Percentiles rank a stretch among this genome's conserved stretches.
Evolutionary conservation across 1,140 invertebrate genomes (phyloP).

Genomic region (Drosophila novamexicana): DNA sequence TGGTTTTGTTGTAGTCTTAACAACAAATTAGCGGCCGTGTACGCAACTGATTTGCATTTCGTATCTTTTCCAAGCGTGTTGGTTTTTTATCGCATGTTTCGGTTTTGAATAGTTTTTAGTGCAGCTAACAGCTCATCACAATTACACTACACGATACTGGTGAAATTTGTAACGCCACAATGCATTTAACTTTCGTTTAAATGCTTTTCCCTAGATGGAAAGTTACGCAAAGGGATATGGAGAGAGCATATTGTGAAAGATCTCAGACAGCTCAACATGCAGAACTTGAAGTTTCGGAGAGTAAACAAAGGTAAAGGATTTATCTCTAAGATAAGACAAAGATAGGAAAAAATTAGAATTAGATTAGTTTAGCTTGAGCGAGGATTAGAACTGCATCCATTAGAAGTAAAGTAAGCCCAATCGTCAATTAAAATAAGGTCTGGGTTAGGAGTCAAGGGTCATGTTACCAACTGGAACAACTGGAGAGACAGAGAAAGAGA

Average conservation of each 20-base stretch:
- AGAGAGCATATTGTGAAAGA: background rate
- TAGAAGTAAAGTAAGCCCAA: too few species aligned
- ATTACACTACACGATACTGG: slow-evolving; percentile 52
- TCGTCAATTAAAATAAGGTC: too few species aligned
- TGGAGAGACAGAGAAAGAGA: too few species aligned
- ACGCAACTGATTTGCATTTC: slow-evolving; percentile 60
- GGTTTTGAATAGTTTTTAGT: slow-evolving; percentile 41
- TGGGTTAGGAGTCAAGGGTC: too few species aligned
- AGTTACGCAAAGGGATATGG: slow-evolving; percentile 21
- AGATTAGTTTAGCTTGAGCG: too few species aligned
- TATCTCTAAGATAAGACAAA: background rate
- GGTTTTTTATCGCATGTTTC: slow-evolving; percentile 41
- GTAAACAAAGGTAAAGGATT: background rate
- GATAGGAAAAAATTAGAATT: too few species aligned
- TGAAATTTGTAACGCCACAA: slow-evolving; percentile 59
- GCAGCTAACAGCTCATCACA: slow-evolving; percentile 57
- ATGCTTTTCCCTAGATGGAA: slow-evolving; percentile 30
- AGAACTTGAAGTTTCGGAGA: background rate
- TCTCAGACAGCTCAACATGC: background rate
- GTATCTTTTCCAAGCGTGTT: slow-evolving; percentile 24
- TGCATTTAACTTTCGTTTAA: slow-evolving; percentile 55
- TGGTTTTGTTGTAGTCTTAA: slow-evolving; percentile 23
- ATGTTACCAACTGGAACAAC: too few species aligned
- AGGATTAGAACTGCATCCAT: too few species aligned
- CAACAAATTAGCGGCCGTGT: slow-evolving; percentile 51